Percentiles rank a stretch among this genome's conserved stretches.
Evolutionary conservation across 2,797 vertebrate genomes (phyloP).

Genomic region (Gobio occitaniae): DNA sequence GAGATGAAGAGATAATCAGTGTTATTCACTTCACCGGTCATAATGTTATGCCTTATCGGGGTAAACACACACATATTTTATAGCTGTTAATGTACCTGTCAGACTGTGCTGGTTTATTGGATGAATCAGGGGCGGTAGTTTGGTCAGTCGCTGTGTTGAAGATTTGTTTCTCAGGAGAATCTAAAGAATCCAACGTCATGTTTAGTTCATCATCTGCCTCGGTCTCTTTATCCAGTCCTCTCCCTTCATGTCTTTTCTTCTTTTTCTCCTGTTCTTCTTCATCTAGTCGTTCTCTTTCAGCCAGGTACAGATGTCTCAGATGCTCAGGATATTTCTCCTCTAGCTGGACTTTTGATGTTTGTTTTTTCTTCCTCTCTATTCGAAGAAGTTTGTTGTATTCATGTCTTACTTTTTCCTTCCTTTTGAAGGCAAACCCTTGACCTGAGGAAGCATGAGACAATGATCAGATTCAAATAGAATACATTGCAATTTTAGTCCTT

Average conservation of each 20-base stretch:
- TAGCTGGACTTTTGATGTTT: conserved; percentile 67
- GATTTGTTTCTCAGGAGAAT: conserved; percentile 7
- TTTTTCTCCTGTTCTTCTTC: conserved; percentile 70
- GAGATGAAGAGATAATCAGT: too few relatives aligned
- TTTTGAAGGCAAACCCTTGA: conserved; percentile 90
- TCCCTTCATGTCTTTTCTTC: conserved; percentile 70
- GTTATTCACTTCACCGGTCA: too few relatives aligned
- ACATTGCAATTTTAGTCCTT: not conserved
- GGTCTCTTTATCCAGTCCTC: conserved; percentile 42
- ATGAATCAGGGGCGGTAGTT: conserved; percentile 37
- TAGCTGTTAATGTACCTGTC: conserved; percentile 31
- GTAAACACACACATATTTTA: not conserved
- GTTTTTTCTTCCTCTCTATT: conserved; percentile 73
- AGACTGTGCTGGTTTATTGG: conserved; percentile 40
- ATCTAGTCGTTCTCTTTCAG: conserved; percentile 85
- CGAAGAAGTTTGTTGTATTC: conserved; percentile 87
- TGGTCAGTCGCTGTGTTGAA: not conserved
- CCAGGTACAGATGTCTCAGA: conserved; percentile 91
- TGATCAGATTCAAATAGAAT: not conserved
- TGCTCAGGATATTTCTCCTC: conserved; percentile 90
- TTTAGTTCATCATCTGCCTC: conserved; percentile 12
- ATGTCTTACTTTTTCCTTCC: conserved; percentile 85
- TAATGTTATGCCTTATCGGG: too few relatives aligned
- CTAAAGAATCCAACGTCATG: not conserved
- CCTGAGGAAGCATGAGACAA: conserved; percentile 73